phyloP scores from a whole-genome alignment of 1,140 invertebrate genomes.

The Rhopalosiphum padi region DNA sequence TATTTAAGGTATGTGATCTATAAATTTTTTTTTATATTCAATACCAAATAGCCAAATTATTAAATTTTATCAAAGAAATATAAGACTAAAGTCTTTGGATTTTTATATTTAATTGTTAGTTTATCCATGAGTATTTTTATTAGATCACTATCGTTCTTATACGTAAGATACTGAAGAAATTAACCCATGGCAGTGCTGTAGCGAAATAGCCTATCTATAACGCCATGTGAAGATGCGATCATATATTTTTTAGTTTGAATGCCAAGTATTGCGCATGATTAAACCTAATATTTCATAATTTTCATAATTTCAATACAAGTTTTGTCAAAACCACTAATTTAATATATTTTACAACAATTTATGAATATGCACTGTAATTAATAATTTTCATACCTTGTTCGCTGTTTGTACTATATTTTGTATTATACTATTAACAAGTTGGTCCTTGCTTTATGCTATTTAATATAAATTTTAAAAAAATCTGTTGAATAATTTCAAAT shows the following conservation, averaged over 20 bases:
- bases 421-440: no score
- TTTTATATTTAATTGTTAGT: neutral
- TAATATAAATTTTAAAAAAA: no score
- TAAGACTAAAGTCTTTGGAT: neutral
- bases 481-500: no score
- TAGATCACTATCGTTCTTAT: neutral
- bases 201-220: slow-evolving; percentile 6
- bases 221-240: neutral
- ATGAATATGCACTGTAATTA: neutral
- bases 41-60: no score
- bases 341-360: neutral
- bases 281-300: neutral
- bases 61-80: neutral
- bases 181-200: neutral
- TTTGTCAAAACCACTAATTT: neutral
- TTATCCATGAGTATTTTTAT: neutral
- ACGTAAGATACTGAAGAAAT: neutral
- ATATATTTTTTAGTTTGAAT: no score
- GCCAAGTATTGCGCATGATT: neutral
- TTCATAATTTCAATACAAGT: neutral
- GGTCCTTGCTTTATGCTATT: no score
- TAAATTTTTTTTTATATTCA: no score
- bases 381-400: neutral
- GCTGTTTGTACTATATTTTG: no score
- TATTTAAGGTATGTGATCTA: no score